Base-by-base conservation (phyloP, 1,140 invertebrate species). In the Lasioglossum baleicum region DNA sequence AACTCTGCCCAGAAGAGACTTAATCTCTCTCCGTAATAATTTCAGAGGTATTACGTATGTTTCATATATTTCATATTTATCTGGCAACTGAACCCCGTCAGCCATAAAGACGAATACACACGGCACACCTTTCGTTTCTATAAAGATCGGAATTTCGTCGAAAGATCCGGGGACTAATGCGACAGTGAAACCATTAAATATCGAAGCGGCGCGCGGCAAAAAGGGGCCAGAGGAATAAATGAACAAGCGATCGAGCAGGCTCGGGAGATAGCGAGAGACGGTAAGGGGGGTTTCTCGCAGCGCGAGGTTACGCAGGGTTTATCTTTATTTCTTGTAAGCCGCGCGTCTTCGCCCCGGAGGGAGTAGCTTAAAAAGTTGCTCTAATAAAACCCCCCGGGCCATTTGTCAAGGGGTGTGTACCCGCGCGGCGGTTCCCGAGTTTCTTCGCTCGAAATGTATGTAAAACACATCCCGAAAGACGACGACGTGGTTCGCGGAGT, bases 351-450 rank as follows among this genome's bases (percentile, higher is more conserved):
- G 83, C 26, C 22, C 22, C 74, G 77, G 65, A 35, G 83, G 77
- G 83, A 87, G 75, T 85, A 81, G 73, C 77, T 83, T 85, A 89
- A 91, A 90, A 92, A 92, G 80, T 90, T 89, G 81, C 86, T 90
- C 88, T 88, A 92, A 93, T 92, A 92, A 93, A 93, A 92, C 86
- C 84, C 64, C 83, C 82, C 35, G 87, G 73, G 86, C 89, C 90
- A 92, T 92, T 92, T 92, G 89, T 93, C 91, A 92, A 89, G 83
- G 78, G 86, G 84, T 74, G 83, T 22, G 83, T 26, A 71, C 26
- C 63, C 67, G 78, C 67, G 78, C 80, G 74, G 60, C 67, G 83
- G 74, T 74, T 74, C 51, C 15, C 51, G 15, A 4, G 85, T 81
- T 35, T 35, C 35, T 35, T 35, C 35, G 35, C 82, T 83, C 83